Percentiles rank a stretch among this genome's conserved stretches.
These are phyloP conservation scores for Poeciliopsis presidionis DNA, from an alignment of 2,797 vertebrate genomes.

Conservation along the genomic window DNA sequence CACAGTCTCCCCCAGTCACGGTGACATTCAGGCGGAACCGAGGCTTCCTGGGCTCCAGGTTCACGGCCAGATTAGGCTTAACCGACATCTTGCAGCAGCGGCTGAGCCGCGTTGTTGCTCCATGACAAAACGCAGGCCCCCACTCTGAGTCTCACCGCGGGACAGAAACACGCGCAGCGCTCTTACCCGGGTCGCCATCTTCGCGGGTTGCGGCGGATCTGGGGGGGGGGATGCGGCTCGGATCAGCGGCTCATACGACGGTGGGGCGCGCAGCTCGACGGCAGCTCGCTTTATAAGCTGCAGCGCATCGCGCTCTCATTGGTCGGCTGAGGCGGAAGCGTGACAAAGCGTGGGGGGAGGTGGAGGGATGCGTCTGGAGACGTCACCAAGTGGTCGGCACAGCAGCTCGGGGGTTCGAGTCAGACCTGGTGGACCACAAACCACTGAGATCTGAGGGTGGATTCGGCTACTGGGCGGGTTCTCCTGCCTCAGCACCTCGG, in stretches of 20 bases:
- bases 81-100: constrained; percentile 49
- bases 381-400: not conserved
- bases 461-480: not conserved
- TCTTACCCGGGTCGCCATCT: constrained; percentile 84
- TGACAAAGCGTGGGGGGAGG: not conserved
- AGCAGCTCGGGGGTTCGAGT: not conserved
- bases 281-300: constrained; percentile 58
- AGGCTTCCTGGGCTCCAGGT: not conserved
- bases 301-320: constrained; percentile 62
- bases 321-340: constrained; percentile 57
- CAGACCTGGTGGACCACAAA: not conserved
- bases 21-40: constrained; percentile 55
- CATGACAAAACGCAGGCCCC: not conserved
- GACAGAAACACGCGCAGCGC: not conserved
- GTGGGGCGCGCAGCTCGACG: constrained; percentile 23
- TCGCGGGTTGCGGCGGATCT: constrained; percentile 57
- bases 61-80: not conserved
- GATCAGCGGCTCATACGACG: constrained; percentile 40
- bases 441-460: not conserved
- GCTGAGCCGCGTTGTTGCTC: not conserved
- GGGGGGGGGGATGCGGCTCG: constrained; percentile 35
- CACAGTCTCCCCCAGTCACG: not conserved
- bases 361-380: not conserved
- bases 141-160: not conserved
- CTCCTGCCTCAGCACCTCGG: not conserved